phyloP scores from a whole-genome alignment of 2,888 invertebrate genomes.

The Mythimna loreyi region DNA sequence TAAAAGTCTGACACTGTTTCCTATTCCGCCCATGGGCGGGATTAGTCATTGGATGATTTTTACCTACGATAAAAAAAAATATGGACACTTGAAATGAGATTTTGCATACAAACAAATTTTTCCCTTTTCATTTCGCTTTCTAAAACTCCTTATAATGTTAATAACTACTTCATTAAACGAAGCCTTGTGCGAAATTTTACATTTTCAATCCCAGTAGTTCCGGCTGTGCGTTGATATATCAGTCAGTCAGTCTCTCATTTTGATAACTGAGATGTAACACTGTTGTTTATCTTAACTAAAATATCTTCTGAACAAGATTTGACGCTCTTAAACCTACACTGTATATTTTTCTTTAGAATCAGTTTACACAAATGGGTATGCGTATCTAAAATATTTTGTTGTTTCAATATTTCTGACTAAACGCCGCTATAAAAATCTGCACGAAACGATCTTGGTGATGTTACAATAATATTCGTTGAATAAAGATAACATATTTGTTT shows the following conservation, averaged over 20 bases:
- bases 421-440: slow-evolving; percentile 43
- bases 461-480: slow-evolving; percentile 37
- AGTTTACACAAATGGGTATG: slow-evolving; percentile 39
- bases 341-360: slow-evolving; percentile 47
- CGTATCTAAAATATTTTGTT: slow-evolving; percentile 36
- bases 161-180: too few relatives aligned
- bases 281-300: slow-evolving; percentile 40
- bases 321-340: slow-evolving; percentile 20
- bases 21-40: too few relatives aligned
- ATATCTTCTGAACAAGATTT: slow-evolving; percentile 20
- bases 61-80: too few relatives aligned
- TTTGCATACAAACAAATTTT: too few relatives aligned
- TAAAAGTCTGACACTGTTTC: too few relatives aligned
- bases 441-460: slow-evolving; percentile 24
- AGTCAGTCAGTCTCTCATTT: not conserved
- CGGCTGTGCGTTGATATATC: too few relatives aligned
- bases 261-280: slow-evolving; percentile 10
- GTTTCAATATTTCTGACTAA: slow-evolving; percentile 33
- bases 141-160: too few relatives aligned
- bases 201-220: too few relatives aligned
- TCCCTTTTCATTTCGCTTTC: too few relatives aligned
- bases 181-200: too few relatives aligned
- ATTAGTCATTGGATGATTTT: too few relatives aligned
- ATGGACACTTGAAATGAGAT: too few relatives aligned
- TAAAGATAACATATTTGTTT: slow-evolving; percentile 36